phyloP scores from a whole-genome alignment of 1,140 invertebrate species.

The Trinorchestia longiramus region DNA sequence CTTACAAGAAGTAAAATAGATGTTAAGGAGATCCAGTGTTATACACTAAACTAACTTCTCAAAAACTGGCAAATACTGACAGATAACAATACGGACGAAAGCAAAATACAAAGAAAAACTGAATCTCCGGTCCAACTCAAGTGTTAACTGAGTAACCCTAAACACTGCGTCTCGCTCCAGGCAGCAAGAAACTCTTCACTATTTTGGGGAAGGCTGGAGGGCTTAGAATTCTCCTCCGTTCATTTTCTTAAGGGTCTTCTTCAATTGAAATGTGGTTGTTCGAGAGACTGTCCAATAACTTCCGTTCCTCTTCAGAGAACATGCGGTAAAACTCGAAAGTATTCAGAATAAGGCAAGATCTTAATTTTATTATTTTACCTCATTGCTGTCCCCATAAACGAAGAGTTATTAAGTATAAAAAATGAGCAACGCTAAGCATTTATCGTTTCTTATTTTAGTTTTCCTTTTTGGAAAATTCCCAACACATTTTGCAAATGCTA shows the following conservation, averaged over 20 bases:
- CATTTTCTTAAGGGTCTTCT: not conserved
- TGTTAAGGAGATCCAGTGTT: not conserved
- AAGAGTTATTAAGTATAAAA: no score
- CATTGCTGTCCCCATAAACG: no score
- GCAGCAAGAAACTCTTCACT: not conserved
- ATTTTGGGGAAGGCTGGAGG: not conserved
- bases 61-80: not conserved
- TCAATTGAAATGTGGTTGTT: not conserved
- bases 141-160: not conserved
- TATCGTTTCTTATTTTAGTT: not conserved
- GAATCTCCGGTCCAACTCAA: not conserved
- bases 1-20: not conserved
- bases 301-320: not conserved
- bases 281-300: not conserved
- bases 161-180: not conserved
- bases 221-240: not conserved
- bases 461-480: no score
- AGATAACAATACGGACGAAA: not conserved
- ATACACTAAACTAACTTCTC: not conserved
- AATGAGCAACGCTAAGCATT: not conserved
- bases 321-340: not conserved
- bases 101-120: not conserved
- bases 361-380: not conserved
- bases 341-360: not conserved
- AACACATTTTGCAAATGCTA: not conserved